These are phyloP conservation scores for Chaetodon trifasciatus DNA, from an alignment of 2,797 vertebrate genomes.

Conservation along the genomic window DNA sequence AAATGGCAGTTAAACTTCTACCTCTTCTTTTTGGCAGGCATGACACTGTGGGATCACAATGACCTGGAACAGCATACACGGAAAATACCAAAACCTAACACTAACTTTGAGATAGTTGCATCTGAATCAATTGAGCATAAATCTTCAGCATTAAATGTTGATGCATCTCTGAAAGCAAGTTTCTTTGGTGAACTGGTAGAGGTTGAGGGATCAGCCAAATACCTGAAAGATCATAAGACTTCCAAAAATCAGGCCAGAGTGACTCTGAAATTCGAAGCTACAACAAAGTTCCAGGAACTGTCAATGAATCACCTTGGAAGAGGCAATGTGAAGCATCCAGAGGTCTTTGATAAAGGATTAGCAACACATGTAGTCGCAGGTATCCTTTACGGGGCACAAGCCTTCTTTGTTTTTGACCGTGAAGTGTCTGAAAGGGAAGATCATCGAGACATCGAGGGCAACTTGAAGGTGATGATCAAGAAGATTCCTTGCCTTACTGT, in stretches of 20 bases:
- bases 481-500: constrained; percentile 38
- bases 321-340: neutral
- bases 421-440: constrained; percentile 25
- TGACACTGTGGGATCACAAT: constrained; percentile 43
- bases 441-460: neutral
- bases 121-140: constrained; percentile 62
- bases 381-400: constrained; percentile 48
- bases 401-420: constrained; percentile 71
- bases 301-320: constrained; percentile 61
- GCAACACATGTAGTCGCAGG: constrained; percentile 76
- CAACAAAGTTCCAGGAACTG: constrained; percentile 53
- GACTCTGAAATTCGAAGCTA: constrained; percentile 41
- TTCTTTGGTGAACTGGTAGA: constrained; percentile 41
- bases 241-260: constrained; percentile 47
- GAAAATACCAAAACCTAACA: constrained; percentile 6
- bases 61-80: constrained; percentile 6
- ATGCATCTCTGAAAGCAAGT: constrained; percentile 56
- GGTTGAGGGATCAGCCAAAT: constrained; percentile 51
- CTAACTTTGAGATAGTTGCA: constrained; percentile 45
- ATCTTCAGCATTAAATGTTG: constrained; percentile 46
- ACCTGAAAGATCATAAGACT: constrained; percentile 28
- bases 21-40: constrained; percentile 17
- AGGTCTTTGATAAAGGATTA: constrained; percentile 34
- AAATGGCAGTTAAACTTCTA: neutral
- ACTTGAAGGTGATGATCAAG: constrained; percentile 49